A percentile compares a stretch with the other conserved stretches of the same genome.
These are phyloP conservation scores for Staurois parvus DNA, from an alignment of 2,797 vertebrate genomes.

Conservation along the genomic window DNA sequence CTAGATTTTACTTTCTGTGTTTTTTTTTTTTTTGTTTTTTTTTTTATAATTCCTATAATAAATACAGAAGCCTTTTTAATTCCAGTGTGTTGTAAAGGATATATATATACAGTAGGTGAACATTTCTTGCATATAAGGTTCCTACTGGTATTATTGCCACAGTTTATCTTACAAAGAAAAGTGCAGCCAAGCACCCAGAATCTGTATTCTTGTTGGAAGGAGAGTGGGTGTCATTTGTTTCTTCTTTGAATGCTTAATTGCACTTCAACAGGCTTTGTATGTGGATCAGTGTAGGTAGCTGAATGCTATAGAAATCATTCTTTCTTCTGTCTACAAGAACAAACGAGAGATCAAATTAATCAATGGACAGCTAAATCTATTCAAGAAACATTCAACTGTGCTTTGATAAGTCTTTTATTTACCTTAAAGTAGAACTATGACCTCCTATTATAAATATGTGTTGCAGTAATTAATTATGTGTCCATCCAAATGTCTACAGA, in stretches of 20 bases:
- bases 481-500: too few species aligned
- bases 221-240: constrained; percentile 20
- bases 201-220: neutral
- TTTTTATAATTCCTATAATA: neutral
- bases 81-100: neutral
- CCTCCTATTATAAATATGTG: neutral
- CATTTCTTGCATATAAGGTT: neutral
- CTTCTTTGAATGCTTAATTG: constrained; percentile 19
- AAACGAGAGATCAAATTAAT: neutral
- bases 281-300: neutral
- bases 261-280: neutral
- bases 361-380: neutral
- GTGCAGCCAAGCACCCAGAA: neutral
- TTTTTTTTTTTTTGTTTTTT: neutral
- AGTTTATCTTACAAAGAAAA: neutral
- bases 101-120: neutral
- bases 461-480: too few species aligned
- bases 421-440: neutral
- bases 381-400: neutral
- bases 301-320: constrained; percentile 5
- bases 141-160: neutral
- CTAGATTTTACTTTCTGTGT: neutral
- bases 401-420: neutral
- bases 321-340: neutral
- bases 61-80: neutral